Evolutionary conservation across 2,888 invertebrate genomes (phyloP).

Genomic region (Hermaeophaga mercurialis): DNA sequence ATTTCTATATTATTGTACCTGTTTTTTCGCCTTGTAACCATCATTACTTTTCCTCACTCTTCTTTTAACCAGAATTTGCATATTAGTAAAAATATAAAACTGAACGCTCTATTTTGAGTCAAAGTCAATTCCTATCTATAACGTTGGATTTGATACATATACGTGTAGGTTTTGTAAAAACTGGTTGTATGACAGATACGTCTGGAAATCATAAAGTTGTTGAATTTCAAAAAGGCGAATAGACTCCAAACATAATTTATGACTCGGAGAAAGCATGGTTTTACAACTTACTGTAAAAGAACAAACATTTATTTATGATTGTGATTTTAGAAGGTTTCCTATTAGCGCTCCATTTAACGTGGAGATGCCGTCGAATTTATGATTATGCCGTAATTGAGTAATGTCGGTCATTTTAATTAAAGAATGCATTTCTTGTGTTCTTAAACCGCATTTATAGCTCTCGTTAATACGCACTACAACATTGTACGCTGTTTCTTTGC

Average conservation of each 20-base stretch:
- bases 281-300: slow-evolving; percentile 19
- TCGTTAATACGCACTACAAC: slow-evolving; percentile 38
- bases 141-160: too few relatives aligned
- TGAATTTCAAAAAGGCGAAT: slow-evolving; percentile 13
- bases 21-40: too few relatives aligned
- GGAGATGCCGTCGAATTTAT: slow-evolving; percentile 41
- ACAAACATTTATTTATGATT: slow-evolving; percentile 23
- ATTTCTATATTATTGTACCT: too few relatives aligned
- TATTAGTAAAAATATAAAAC: too few relatives aligned
- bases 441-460: slow-evolving; percentile 33
- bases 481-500: slow-evolving; percentile 23
- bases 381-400: slow-evolving; percentile 44
- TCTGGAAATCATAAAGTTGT: slow-evolving; percentile 14
- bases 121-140: too few relatives aligned
- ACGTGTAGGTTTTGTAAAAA: too few relatives aligned
- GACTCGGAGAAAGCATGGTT: neutral
- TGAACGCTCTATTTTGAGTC: too few relatives aligned
- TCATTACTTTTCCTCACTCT: too few relatives aligned
- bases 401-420: slow-evolving; percentile 44
- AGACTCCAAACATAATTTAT: slow-evolving; percentile 15
- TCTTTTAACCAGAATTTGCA: too few relatives aligned
- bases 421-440: slow-evolving; percentile 34
- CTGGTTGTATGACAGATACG: too few relatives aligned
- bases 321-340: slow-evolving; percentile 27
- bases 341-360: slow-evolving; percentile 33